Base-by-base conservation (phyloP, 1,140 invertebrate species). In the Leguminivora glycinivorella region DNA sequence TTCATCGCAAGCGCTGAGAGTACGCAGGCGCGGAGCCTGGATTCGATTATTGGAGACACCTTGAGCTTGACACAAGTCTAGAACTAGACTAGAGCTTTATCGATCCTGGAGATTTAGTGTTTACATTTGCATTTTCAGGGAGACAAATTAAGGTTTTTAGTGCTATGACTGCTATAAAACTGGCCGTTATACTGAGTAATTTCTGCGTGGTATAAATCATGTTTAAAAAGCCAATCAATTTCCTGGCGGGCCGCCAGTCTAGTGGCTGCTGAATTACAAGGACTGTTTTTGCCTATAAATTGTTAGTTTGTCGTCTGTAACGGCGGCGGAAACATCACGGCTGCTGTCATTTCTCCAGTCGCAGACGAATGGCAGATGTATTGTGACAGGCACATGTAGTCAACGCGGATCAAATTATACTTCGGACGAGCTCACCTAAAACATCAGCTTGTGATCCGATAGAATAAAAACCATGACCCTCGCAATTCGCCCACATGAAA, bases 11-110 rank as follows among this genome's bases (percentile, higher is more conserved):
- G 29, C 2, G 14, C n/a, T 43, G 5, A 26, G 56, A 58, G 56
- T 58, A 58, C 58, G 58, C 58, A 14, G 29, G 58, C 58, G 58
- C 58, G 58, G 26, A 63, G 31, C 14, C 25, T 29, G 58, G 29
- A 63, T 63, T 63, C 58, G 58, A 63, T 63, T 63, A 60, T 26
- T 17, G n/a, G n/a, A 43, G 47, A 52, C 7, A 52, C 47, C 43
- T 52, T 52, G 7, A 52, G 47, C 34, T 38, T 6, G n/a, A 40
- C 9, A 52, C 17, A 52, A 52, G 47, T 52, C 47, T 52, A 52
- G 19, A 52, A 52, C 47, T 52, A 52, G 47, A 52, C 47, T 52
- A 52, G 6, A 52, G 47, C 47, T 22, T 52, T 52, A 52, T 52
- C 9, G 19, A 52, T 52, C 47, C 40, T 43, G 14, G n/a, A 43